A percentile compares a stretch with the other conserved stretches of the same genome.
phyloP scores from a whole-genome alignment of 2,797 vertebrate genomes.

The Xyrichtys novacula region DNA sequence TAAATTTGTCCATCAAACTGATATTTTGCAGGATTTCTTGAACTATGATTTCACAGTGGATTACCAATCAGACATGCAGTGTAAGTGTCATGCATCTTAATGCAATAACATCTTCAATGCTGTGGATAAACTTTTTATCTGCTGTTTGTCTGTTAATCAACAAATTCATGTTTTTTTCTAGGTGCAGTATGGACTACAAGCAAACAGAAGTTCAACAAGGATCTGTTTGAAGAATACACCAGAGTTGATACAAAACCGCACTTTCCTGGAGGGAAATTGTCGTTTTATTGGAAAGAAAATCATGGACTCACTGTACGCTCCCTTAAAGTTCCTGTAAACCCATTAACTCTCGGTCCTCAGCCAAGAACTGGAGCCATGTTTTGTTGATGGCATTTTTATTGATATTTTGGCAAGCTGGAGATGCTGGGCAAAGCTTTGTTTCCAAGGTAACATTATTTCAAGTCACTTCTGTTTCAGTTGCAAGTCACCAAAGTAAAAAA shows the following conservation, averaged over 20 bases:
- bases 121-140: no score
- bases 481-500: constrained; percentile 7
- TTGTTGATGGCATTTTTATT: constrained; percentile 40
- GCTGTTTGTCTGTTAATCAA: not conserved
- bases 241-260: constrained; percentile 1
- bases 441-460: constrained; percentile 43
- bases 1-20: no score
- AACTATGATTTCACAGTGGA: no score
- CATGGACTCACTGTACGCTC: constrained; percentile 4
- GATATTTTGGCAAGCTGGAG: constrained; percentile 36
- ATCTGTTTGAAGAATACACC: constrained; percentile 10
- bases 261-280: not conserved
- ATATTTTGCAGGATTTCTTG: no score
- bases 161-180: not conserved
- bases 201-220: not conserved
- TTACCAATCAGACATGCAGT: no score
- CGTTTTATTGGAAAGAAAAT: constrained; percentile 10
- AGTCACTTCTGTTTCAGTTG: constrained; percentile 17
- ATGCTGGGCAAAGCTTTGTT: constrained; percentile 37
- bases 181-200: not conserved
- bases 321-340: constrained; percentile 14
- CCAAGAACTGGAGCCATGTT: constrained; percentile 20
- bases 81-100: no score
- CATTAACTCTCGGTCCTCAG: constrained; percentile 10
- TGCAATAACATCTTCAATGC: no score